Evolutionary conservation across 53 echinoderm and acorn worm genomes (phyloP).

Genomic region (Holothuria leucospilota): DNA sequence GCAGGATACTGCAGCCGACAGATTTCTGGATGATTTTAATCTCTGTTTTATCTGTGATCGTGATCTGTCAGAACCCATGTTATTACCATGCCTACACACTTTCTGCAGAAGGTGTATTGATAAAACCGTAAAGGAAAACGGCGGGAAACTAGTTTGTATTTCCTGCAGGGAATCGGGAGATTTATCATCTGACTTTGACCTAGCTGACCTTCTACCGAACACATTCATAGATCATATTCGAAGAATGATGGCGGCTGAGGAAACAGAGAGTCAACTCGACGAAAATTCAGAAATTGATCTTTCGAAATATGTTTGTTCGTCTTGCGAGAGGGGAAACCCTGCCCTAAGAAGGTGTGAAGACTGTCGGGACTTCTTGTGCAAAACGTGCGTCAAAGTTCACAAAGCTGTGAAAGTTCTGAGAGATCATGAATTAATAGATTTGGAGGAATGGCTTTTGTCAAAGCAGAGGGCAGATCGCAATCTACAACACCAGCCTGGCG

Average conservation of each 20-base stretch:
- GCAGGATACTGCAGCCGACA: slow-evolving; percentile 4
- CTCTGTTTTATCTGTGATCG: slow-evolving; percentile 63
- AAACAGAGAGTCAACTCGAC: slow-evolving; percentile 1
- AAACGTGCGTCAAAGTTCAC: slow-evolving; percentile 74
- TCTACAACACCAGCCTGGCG: slow-evolving; percentile 23
- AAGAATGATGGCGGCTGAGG: slow-evolving; percentile 38
- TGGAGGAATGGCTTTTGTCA: slow-evolving; percentile 60
- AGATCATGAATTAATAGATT: slow-evolving; percentile 62
- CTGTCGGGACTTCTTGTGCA: slow-evolving; percentile 87
- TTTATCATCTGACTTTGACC: slow-evolving; percentile 14
- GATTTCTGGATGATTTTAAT: slow-evolving; percentile 65
- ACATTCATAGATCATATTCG: slow-evolving; percentile 37
- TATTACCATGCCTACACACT: slow-evolving; percentile 64
- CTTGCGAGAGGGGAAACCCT: slow-evolving; percentile 68
- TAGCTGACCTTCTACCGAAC: slow-evolving; percentile 24
- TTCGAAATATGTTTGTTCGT: slow-evolving; percentile 67
- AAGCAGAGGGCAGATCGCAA: slow-evolving; percentile 28
- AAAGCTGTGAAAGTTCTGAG: slow-evolving; percentile 74
- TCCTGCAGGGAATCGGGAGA: slow-evolving; percentile 54
- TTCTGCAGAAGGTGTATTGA: slow-evolving; percentile 66
- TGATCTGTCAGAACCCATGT: slow-evolving; percentile 63
- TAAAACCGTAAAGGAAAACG: slow-evolving; percentile 59
- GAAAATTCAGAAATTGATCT: slow-evolving; percentile 2
- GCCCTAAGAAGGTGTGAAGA: slow-evolving; percentile 73
- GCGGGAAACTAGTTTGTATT: slow-evolving; percentile 52